Evolutionary conservation across 2,888 invertebrate species (phyloP), one percentile per base, ranked within the genome.

Genomic region (Drosophila gaucha): DNA sequence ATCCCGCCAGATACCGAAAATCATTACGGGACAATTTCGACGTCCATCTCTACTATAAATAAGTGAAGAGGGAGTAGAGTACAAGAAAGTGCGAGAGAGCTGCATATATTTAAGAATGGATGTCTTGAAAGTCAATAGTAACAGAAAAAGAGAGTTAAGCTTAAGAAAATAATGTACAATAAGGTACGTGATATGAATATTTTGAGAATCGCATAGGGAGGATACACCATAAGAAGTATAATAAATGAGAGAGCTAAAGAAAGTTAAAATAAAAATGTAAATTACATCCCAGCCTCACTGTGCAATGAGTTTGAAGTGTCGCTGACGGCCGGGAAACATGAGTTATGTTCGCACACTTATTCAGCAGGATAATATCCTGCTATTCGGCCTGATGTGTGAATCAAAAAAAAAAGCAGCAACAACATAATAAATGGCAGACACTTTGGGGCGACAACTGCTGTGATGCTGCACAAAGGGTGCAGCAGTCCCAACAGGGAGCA

Each of bases 301-400:
- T 73, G 50, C 69, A 6, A n/a, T 24, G 9, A 30, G n/a, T 58
- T 41, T 36, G 8, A 39, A 59, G 55, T 54, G 31, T 69, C 41
- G 24, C 44, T 46, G 18, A 43, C 31, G 43, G 43, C 9, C 52
- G 51, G 50, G 12, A 38, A 60, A 70, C 36, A 60, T 74, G 73
- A 73, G 60, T 70, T 74, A 73, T 73, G 75, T 65, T 33, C 56
- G 49, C 59, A 63, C 58, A 64, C 51, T 47, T 58, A 52, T 63
- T 49, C 69, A 63, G 47, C 74, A 57, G 70, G 56, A 73, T 74
- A 73, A 70, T 73, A 73, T 73, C 65, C 73, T 74, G 75, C 36
- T 26, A 39, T 49, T 62, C 39, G n/a, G 22, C 14, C 33, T 44
- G 51, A 73, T 59, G 75, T 73, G 59, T 54, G 56, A 56, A 59